Conservation (phyloP, 2,113 vertebrate species). For the Macquaria ambigua region DNA sequence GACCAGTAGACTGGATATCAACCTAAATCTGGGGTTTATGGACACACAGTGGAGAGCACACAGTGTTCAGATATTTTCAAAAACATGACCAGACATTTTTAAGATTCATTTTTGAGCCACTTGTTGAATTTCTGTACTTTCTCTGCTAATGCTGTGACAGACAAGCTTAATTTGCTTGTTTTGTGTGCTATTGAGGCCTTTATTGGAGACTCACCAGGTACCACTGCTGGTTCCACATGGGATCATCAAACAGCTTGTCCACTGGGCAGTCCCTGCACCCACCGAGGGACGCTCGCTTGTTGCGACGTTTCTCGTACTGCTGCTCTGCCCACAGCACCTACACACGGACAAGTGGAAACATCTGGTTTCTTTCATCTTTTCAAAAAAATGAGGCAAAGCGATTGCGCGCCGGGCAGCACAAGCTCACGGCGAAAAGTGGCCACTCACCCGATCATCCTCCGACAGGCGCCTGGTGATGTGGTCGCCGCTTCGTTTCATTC, state of each 20-base stretch:
- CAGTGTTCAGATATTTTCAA: conserved; percentile 16
- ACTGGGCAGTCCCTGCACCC: conserved; percentile 84
- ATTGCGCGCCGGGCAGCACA: background rate
- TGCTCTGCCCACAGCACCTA: conserved; percentile 97
- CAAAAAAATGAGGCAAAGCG: background rate
- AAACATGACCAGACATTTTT: background rate
- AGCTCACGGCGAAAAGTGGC: background rate
- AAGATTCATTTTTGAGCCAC: background rate
- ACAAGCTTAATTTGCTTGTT: background rate
- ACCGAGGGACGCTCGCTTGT: conserved; percentile 85
- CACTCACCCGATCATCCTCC: conserved; percentile 92
- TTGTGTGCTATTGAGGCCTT: background rate
- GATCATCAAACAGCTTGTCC: conserved; percentile 94
- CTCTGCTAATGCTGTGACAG: background rate
- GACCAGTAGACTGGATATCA: background rate
- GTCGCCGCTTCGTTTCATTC: conserved; percentile 90
- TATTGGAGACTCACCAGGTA: conserved; percentile 91
- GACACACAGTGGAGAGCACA: conserved; percentile 3
- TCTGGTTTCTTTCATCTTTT: background rate
- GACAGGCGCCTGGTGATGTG: conserved; percentile 93
- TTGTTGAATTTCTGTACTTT: conserved; percentile 2
- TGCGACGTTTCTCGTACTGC: conserved; percentile 93
- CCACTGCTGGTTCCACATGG: conserved; percentile 99
- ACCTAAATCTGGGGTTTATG: background rate
- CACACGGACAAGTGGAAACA: background rate